Conservation (phyloP, 2,797 vertebrate genomes). For the Enteromius fasciolatus region DNA sequence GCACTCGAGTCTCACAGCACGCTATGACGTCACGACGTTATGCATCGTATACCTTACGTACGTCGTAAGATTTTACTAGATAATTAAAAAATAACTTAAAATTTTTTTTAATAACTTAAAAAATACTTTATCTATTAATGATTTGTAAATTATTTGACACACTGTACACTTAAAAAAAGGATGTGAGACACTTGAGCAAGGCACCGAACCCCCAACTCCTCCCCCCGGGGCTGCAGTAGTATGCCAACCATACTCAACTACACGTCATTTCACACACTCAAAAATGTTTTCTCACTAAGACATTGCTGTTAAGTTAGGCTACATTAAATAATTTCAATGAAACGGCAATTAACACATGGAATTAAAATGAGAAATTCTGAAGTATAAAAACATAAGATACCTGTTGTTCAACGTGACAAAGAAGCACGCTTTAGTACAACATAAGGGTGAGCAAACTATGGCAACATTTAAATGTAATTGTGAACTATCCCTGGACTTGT, state of each 20-base stretch:
- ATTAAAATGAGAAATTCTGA: neutral
- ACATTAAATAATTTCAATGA: neutral
- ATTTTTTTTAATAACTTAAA: no score
- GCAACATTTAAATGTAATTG: neutral
- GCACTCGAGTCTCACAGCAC: neutral
- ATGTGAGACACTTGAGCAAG: no score
- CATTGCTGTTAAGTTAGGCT: neutral
- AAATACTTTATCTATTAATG: neutral
- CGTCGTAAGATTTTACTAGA: neutral
- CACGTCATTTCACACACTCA: no score
- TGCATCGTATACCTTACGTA: neutral
- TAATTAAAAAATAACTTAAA: no score
- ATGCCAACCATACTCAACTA: no score
- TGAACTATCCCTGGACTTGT: neutral
- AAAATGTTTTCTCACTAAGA: neutral
- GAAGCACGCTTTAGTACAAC: no score
- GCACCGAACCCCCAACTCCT: no score
- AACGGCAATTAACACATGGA: neutral
- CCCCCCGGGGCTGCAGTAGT: no score
- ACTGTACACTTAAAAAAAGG: neutral
- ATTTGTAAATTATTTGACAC: neutral
- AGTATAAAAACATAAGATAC: neutral
- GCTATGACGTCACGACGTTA: slow-evolving; percentile 12
- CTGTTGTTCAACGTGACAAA: no score
- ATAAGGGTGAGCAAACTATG: neutral